Evolutionary conservation across 2,888 invertebrate species (phyloP), one percentile per base, ranked within the genome.

Genomic region (Tetranychus truncatus): DNA sequence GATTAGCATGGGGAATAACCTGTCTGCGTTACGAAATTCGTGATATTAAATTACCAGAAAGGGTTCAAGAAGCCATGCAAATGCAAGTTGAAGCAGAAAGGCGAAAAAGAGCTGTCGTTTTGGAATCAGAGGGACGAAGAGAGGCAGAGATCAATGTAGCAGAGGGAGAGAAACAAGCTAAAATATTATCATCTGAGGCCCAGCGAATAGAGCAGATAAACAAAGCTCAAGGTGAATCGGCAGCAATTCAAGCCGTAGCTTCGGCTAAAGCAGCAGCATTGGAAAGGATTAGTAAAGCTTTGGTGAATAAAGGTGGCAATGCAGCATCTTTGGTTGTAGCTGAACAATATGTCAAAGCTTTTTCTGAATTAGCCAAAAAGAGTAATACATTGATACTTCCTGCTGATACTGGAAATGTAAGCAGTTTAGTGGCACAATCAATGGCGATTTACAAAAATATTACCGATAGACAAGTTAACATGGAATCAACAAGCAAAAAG

Each of bases 81-180:
- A 96, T 97, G 95, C 99, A 99, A 85, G 99, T 99, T 0, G 97
- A 99, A 84, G 99, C 99, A 0, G 99, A 99, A 83, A 85, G 99
- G 75, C 89, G 90, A 81, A 99, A 99, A 82, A 86, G 99, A 78
- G 99, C 99, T 0, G 91, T 94, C 20, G 91, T 99, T 81, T 85
- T 99, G 78, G 96, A 99, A 82, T 97, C 97, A 0, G 99, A 99
- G 85, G 96, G 96, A 79, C 79, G 83, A 3, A 80, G 85, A 74
- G 85, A 85, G 78, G 84, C 86, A 5, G 94, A 96, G 78, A 95
- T 99, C 76, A 99, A 99, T 84, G 91, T 95, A 7, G 99, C 99
- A 0, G 95, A 97, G 84, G 99, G 99, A 81, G 91, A 93, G 84
- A 88, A 96, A 77, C 88, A 89, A 81, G 87, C 96, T 0, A 87